Conservation (phyloP, 2,113 vertebrate species). For the Macquaria ambigua region DNA sequence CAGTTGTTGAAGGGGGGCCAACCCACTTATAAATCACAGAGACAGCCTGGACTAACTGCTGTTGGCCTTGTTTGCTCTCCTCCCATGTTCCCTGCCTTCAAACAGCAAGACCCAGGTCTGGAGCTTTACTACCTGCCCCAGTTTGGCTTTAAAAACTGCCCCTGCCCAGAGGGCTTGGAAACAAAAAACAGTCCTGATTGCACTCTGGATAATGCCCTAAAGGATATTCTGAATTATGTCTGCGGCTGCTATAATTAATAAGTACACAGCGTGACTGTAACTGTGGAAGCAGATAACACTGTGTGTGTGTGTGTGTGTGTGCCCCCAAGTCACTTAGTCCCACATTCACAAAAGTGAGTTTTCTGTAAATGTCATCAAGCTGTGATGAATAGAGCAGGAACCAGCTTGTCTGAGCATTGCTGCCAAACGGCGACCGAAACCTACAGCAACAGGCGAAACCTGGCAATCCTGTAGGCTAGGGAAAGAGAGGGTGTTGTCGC, state of each 20-base stretch:
- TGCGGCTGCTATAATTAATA: constrained; percentile 12
- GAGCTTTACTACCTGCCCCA: constrained; percentile 35
- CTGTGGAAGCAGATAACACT: constrained; percentile 3
- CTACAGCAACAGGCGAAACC: constrained; percentile 80
- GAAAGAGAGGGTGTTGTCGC: constrained; percentile 78
- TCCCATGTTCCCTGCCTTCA: not conserved
- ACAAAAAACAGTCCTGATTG: constrained; percentile 36
- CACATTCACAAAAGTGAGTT: constrained; percentile 46
- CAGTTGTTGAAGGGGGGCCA: not conserved
- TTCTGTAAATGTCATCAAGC: constrained; percentile 68
- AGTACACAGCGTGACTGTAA: constrained; percentile 8
- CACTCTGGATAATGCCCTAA: constrained; percentile 10
- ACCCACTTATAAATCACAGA: not conserved
- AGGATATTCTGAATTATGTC: constrained; percentile 17
- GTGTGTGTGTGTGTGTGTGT: constrained; percentile 1
- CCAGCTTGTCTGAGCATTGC: constrained; percentile 73
- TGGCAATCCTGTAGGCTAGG: constrained; percentile 77
- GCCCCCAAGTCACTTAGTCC: constrained; percentile 53
- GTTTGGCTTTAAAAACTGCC: constrained; percentile 27
- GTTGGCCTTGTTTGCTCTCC: constrained; percentile 39
- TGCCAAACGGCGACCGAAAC: constrained; percentile 83
- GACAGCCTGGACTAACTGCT: constrained; percentile 37
- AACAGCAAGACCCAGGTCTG: constrained; percentile 37
- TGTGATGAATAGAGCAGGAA: constrained; percentile 78
- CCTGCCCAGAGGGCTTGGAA: constrained; percentile 51